Evolutionary conservation across 2,113 vertebrate genomes (phyloP).

Genomic region (Elaphurus davidianus): DNA sequence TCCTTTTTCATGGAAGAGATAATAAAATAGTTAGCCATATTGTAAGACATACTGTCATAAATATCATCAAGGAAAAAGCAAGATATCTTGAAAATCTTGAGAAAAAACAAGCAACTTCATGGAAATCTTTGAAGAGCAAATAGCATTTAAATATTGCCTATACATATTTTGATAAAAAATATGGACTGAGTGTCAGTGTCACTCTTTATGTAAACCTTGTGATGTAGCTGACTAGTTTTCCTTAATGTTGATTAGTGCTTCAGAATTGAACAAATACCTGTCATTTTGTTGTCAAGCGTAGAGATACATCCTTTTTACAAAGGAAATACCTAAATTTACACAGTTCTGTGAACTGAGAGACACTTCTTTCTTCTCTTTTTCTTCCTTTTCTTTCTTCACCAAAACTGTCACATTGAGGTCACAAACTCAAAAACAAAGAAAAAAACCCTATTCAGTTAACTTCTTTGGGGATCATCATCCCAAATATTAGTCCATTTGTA

Average conservation of each 20-base stretch:
- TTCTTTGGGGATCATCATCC: not conserved
- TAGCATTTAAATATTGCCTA: not conserved
- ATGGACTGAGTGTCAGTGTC: not conserved
- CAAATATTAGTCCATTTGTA: not conserved
- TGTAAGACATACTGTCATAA: not conserved
- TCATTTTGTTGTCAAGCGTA: not conserved
- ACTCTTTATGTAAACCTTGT: not conserved
- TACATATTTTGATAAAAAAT: not conserved
- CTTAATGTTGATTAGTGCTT: not conserved
- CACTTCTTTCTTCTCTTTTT: accelerated
- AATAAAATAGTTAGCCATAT: not conserved
- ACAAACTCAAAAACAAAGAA: not conserved
- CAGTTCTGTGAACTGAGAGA: not conserved
- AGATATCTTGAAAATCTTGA: not conserved
- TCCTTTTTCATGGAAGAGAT: not conserved
- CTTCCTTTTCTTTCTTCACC: not conserved
- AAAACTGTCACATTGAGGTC: not conserved
- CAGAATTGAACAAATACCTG: not conserved
- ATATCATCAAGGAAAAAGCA: not conserved
- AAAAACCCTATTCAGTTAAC: not conserved
- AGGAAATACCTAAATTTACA: not conserved
- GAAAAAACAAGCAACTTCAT: not conserved
- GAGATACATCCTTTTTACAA: not conserved
- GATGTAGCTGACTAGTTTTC: not conserved
- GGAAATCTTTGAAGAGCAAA: not conserved